Conservation (phyloP, 2,113 vertebrate species). For the Periophthalmus modestus region DNA sequence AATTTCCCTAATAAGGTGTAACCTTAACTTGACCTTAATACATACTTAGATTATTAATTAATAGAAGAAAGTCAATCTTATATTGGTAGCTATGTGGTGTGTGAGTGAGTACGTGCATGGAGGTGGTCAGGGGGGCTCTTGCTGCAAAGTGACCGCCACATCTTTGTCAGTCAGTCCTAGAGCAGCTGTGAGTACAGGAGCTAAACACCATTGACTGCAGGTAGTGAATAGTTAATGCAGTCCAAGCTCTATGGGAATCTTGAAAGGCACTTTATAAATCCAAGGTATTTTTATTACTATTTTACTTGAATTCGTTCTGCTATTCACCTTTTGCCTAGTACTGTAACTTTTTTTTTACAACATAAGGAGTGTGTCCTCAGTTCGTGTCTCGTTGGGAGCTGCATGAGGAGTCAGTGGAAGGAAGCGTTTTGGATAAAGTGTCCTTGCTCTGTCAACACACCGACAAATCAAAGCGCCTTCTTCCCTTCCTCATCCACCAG, state of each 20-base stretch:
- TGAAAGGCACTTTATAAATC: neutral
- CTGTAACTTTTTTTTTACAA: neutral
- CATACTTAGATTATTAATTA: too few species aligned
- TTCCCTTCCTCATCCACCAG: conserved; percentile 43
- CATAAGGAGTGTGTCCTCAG: conserved; percentile 50
- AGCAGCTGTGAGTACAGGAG: neutral
- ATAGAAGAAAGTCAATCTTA: too few species aligned
- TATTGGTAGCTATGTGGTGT: neutral
- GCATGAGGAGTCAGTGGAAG: conserved; percentile 50
- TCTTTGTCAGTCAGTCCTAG: neutral
- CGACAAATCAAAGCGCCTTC: conserved; percentile 53
- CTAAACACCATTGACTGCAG: neutral
- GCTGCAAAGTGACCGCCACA: neutral
- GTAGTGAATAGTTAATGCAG: neutral
- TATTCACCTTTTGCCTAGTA: neutral
- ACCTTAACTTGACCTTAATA: too few species aligned
- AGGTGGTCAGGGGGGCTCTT: neutral
- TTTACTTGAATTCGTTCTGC: conserved; percentile 17
- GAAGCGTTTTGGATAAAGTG: conserved; percentile 56
- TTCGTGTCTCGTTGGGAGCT: conserved; percentile 40
- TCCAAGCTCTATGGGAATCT: neutral
- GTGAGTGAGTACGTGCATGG: neutral
- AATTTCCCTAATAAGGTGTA: too few species aligned
- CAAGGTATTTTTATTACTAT: neutral
- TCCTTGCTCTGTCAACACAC: conserved; percentile 67